phyloP scores from a whole-genome alignment of 2,797 vertebrate species.

The Anolis apletophallus region DNA sequence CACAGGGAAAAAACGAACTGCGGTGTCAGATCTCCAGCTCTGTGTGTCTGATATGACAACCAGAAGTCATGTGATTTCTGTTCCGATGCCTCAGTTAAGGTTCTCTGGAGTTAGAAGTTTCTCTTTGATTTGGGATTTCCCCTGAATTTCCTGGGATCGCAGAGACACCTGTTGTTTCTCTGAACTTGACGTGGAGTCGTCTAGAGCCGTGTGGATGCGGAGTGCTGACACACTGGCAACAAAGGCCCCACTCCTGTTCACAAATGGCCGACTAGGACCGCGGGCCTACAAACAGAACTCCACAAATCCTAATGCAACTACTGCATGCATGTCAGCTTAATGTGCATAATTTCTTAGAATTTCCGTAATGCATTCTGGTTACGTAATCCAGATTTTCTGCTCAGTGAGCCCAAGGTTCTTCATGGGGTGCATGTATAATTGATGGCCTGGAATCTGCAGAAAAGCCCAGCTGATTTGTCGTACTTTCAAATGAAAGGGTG shows the following conservation, averaged over 20 bases:
- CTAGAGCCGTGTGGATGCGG: neutral
- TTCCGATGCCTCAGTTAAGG: neutral
- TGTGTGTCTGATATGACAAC: neutral
- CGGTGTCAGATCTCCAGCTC: neutral
- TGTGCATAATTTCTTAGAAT: slow-evolving; percentile 11
- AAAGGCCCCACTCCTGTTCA: neutral
- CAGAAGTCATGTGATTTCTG: neutral
- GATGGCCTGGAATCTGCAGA: neutral
- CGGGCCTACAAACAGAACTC: neutral
- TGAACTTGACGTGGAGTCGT: neutral
- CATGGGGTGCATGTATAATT: slow-evolving; percentile 17
- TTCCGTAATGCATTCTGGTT: slow-evolving; percentile 25
- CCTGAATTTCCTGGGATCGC: neutral
- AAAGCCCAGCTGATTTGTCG: neutral
- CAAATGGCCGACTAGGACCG: neutral
- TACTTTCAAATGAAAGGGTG: neutral
- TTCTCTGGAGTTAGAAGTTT: neutral
- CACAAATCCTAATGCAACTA: neutral
- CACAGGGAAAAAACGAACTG: neutral
- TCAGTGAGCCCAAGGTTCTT: slow-evolving; percentile 22
- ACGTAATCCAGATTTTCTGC: slow-evolving; percentile 26
- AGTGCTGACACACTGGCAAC: neutral
- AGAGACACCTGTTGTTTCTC: neutral
- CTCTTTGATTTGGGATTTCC: neutral
- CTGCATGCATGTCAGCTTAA: slow-evolving; percentile 17